Base-by-base conservation (phyloP, 2,797 vertebrate genomes). In the Linurgus olivaceus region DNA sequence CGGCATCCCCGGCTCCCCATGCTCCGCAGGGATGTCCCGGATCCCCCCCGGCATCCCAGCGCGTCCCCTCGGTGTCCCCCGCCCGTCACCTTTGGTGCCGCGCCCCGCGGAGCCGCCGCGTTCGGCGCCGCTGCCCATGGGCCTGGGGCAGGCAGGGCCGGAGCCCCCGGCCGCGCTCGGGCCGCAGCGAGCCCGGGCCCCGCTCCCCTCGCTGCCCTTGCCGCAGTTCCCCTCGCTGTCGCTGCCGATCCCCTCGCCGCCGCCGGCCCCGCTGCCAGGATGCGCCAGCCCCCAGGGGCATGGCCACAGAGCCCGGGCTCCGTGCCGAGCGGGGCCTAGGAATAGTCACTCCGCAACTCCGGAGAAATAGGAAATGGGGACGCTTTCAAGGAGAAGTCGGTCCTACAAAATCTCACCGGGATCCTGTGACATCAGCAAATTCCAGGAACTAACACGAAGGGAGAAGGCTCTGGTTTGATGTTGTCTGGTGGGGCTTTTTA, bases 311-410 rank as follows among this genome's bases (percentile, higher is more conserved):
- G 18, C 3, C 33, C 3, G 44, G 51, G 35, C n/a, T 54, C 12
- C 13, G 33, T 4, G 33, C 16, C 6, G 1, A 6, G 6, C 3
- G 10, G 2, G 9, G 17, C 15, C 10, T 0, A 0, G 35, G 6
- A 25, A 8, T 25, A 47, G 19, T 24, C 33, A 24, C 29, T 6
- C 33, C 57, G 15, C 40, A 38, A 13, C 50, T 72, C 13, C 33
- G 2, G 7, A 42, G 20, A 45, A 54, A 26, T 4, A 18, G 54
- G 74, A 73, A 35, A 25, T 1, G n/a, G 9, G 13, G 13, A 17
- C 7, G 31, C 42, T 29, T 6, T 17, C 17, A 5, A 38, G 81
- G 17, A 61, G 35, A 70, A 79, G 31, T 74, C 19, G 5, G 16
- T 29, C 12, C n/a, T 25, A 4, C 10, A 15, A 8, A 18, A 9